These are phyloP conservation scores for Paratrypauchen microcephalus DNA, from an alignment of 2,797 vertebrate genomes.

Conservation along the genomic window DNA sequence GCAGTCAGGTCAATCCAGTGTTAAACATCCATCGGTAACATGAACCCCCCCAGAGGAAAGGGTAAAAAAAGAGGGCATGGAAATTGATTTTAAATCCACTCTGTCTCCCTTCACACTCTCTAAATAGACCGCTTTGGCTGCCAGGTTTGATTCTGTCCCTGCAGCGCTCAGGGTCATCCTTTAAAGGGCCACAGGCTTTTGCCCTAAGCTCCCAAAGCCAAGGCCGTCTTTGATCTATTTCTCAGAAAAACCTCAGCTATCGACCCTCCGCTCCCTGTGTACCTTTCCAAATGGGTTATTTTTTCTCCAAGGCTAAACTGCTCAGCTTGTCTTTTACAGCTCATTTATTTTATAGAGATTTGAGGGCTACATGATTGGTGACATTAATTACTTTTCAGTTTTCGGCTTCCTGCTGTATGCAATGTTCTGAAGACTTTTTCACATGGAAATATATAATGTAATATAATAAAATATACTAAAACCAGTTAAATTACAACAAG, in stretches of 20 bases:
- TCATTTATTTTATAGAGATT: constrained; percentile 28
- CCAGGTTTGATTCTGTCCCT: constrained; percentile 51
- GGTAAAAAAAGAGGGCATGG: constrained; percentile 38
- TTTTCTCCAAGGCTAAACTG: constrained; percentile 48
- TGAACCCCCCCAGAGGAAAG: constrained; percentile 47
- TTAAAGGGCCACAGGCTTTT: constrained; percentile 63
- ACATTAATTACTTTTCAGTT: no score
- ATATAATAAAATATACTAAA: neutral
- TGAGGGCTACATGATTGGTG: neutral
- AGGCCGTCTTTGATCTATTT: constrained; percentile 61
- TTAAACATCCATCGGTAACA: constrained; percentile 30
- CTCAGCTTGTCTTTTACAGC: constrained; percentile 26
- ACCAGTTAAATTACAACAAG: neutral
- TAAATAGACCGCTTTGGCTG: constrained; percentile 67
- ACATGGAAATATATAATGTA: neutral
- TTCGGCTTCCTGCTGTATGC: no score
- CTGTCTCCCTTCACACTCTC: constrained; percentile 61
- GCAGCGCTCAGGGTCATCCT: constrained; percentile 40
- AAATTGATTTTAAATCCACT: constrained; percentile 72
- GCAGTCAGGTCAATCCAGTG: constrained; percentile 15
- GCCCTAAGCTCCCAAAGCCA: constrained; percentile 56
- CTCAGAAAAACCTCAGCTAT: constrained; percentile 52
- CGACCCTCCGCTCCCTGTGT: constrained; percentile 43
- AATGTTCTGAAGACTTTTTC: no score
- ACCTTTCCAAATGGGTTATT: constrained; percentile 41